A percentile compares a stretch with the other conserved stretches of the same genome.
phyloP scores from a whole-genome alignment of 1,140 invertebrate species.

The Brachionus plicatilis region DNA sequence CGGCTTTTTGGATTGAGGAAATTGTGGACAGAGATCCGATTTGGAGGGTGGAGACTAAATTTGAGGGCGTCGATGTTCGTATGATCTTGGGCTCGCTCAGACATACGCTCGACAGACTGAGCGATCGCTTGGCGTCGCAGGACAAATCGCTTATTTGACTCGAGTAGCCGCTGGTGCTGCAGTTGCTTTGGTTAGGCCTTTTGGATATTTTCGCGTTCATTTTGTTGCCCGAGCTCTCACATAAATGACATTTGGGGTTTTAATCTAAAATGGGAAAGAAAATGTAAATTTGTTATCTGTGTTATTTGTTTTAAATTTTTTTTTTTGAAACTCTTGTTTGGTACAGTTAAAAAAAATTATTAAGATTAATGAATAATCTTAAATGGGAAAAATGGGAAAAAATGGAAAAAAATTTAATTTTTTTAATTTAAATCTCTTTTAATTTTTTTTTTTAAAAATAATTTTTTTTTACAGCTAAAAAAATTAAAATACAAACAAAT shows the following conservation, averaged over 20 bases:
- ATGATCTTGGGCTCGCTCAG: neutral
- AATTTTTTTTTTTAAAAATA: too few relatives aligned
- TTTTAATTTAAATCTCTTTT: too few relatives aligned
- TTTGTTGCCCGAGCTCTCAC: neutral
- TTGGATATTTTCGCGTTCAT: neutral
- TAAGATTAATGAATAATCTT: too few relatives aligned
- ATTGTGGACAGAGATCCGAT: neutral
- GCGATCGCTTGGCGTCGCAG: neutral
- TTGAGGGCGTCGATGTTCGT: constrained; percentile 10
- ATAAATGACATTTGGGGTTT: neutral
- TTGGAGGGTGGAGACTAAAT: neutral
- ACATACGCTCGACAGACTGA: neutral
- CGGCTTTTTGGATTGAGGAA: neutral
- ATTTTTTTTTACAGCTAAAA: too few relatives aligned
- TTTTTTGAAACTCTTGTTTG: too few relatives aligned
- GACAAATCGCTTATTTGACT: constrained; percentile 3
- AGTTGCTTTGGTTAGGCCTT: neutral
- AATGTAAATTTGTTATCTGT: too few relatives aligned
- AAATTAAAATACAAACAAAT: too few relatives aligned
- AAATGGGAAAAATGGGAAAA: too few relatives aligned
- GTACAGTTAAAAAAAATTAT: too few relatives aligned
- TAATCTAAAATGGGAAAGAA: neutral
- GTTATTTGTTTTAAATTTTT: too few relatives aligned
- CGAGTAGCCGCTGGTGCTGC: constrained; percentile 23
- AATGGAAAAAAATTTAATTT: too few relatives aligned